A percentile compares a stretch with the other conserved stretches of the same genome.
Evolutionary conservation across 92 coral and sea anemone genomes (phyloP).

Genomic region (Phenganax subtilis): DNA sequence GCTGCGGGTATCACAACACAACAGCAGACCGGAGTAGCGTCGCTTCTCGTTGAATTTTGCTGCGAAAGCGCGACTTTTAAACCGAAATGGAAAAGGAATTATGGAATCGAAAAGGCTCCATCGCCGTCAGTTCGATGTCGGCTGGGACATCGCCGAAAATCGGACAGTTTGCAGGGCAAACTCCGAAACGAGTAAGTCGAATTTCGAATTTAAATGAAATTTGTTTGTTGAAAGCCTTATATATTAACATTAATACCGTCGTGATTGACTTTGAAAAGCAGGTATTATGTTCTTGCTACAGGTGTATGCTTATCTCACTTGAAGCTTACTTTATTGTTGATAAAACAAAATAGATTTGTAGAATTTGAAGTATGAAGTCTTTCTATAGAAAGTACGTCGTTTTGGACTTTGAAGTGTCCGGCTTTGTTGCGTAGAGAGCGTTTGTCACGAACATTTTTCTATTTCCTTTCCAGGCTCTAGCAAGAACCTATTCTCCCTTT

Average conservation of each 20-base stretch:
- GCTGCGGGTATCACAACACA: conserved; percentile 16
- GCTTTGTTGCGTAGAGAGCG: neutral
- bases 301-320: neutral
- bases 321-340: neutral
- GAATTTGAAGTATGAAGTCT: neutral
- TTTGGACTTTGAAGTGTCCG: conserved; percentile 1
- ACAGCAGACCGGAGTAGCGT: conserved; percentile 10
- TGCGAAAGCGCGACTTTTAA: conserved; percentile 38
- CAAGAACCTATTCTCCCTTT: conserved; percentile 37
- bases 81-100: conserved; percentile 70
- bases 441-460: conserved; percentile 20
- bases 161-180: conserved; percentile 32
- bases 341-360: neutral
- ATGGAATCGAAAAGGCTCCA: conserved; percentile 96
- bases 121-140: conserved; percentile 79
- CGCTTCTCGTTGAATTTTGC: conserved; percentile 19
- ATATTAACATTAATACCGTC: neutral
- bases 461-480: conserved; percentile 47
- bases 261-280: conserved; percentile 1
- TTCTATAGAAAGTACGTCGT: neutral
- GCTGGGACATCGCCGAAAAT: conserved; percentile 51
- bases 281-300: neutral
- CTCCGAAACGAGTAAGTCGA: conserved; percentile 37
- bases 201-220: neutral
- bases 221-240: neutral